Evolutionary conservation across 2,888 invertebrate genomes (phyloP).

Genomic region (Harpalus rubripes): DNA sequence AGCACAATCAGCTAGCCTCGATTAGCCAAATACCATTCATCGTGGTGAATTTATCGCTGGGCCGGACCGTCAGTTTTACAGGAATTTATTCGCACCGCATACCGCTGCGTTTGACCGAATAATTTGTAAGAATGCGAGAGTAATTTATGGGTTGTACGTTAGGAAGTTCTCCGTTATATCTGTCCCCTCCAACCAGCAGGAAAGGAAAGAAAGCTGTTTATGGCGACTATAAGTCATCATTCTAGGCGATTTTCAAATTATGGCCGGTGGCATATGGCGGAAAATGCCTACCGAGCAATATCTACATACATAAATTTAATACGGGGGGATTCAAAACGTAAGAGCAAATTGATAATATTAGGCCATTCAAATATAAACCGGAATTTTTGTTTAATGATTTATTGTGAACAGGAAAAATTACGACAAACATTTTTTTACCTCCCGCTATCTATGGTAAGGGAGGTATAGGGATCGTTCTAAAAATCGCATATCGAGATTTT

Average conservation of each 20-base stretch:
- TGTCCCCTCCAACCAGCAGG: constrained; percentile 24
- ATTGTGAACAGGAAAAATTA: too few relatives aligned
- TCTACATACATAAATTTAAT: constrained; percentile 3
- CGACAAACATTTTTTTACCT: too few relatives aligned
- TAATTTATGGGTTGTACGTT: constrained; percentile 54
- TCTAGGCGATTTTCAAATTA: constrained; percentile 39
- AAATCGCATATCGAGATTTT: too few relatives aligned
- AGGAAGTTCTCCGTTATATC: constrained; percentile 44
- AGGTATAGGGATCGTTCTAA: too few relatives aligned
- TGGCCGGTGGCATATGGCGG: constrained; percentile 2
- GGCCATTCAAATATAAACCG: too few relatives aligned
- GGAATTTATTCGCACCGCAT: constrained; percentile 50
- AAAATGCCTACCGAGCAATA: constrained; percentile 3
- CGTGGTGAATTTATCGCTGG: constrained; percentile 39
- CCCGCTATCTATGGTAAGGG: too few relatives aligned
- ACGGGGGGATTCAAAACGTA: neutral
- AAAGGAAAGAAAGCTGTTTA: constrained; percentile 40
- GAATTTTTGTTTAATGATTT: too few relatives aligned
- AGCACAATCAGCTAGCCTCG: constrained; percentile 33
- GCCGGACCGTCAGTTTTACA: constrained; percentile 52
- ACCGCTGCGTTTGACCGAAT: constrained; percentile 55
- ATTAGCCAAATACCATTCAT: constrained; percentile 52
- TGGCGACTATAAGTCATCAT: constrained; percentile 34
- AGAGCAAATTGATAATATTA: too few relatives aligned
- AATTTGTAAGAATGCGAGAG: constrained; percentile 57